Evolutionary conservation across 2,888 invertebrate species (phyloP), one percentile per base, ranked within the genome.

Genomic region (Plagodis pulveraria): DNA sequence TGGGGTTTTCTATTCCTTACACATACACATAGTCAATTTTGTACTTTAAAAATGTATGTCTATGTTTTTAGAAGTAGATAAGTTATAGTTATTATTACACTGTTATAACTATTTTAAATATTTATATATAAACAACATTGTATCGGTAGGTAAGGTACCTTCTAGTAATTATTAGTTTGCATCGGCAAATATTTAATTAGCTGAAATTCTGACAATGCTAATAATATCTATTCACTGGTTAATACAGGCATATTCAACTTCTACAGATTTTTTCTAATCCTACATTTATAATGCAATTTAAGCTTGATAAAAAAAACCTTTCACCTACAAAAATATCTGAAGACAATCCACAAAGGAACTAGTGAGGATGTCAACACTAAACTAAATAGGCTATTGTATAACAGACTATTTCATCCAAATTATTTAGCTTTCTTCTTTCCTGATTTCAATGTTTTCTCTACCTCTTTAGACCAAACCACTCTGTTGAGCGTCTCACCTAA

Each of bases 401-500:
- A 55, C 5, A 12, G 8, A 33, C 8, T 22, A 50, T 12, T n/a
- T 43, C 9, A 35, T 36, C 8, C 10, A n/a, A 44, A 71, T 86
- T 89, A 93, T 81, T 92, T 83, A 10, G 88, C 89, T 70, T 90
- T 93, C 73, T 93, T 93, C 78, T 91, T 93, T n/a, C 87, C 90
- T 58, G 91, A 88, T 67, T 82, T 87, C 6, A 91, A 87, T 54
- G 85, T 84, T 63, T 91, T 77, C 73, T 94, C 93, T 35, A 95
- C 88, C 77, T 95, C 94, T 78, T 95, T 94, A 81, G 95, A 94
- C 97, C 97, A 97, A 63, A 96, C 87, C 66, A 94, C 84, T 68
- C 88, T 93, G 80, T 97, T 96, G 52, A 97, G 74, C 60, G 90
- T 93, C 80, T 97, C 97, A 40, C 98, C 98, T 42, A 95, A 73